A percentile compares a stretch with the other conserved stretches of the same genome.
These are phyloP conservation scores for Pachycephus smyrnensis DNA, from an alignment of 2,888 invertebrate species.

Conservation along the genomic window DNA sequence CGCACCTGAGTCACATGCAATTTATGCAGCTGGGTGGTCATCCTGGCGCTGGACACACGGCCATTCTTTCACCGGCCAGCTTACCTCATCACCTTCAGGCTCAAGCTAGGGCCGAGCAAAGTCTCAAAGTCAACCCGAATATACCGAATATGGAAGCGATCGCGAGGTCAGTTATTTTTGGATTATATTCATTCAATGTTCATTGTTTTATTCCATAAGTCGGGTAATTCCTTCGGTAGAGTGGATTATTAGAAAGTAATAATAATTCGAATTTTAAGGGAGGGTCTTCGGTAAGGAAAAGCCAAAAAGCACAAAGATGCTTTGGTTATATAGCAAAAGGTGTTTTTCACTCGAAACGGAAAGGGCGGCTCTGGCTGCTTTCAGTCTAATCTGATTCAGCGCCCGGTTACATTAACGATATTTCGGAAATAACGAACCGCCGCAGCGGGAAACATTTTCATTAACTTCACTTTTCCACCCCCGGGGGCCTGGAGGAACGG, in stretches of 20 bases:
- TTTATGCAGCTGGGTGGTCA: constrained; percentile 91
- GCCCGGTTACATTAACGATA: constrained; percentile 30
- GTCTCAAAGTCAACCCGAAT: constrained; percentile 82
- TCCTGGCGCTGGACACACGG: constrained; percentile 77
- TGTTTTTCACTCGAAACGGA: constrained; percentile 19
- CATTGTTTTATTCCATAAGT: neutral
- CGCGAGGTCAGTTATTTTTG: constrained; percentile 76
- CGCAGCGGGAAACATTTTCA: constrained; percentile 60
- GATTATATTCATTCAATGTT: neutral
- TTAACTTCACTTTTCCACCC: constrained; percentile 44
- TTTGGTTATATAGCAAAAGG: neutral
- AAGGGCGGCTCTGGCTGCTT: constrained; percentile 1
- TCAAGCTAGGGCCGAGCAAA: constrained; percentile 82
- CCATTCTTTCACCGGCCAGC: constrained; percentile 90
- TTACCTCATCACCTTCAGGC: constrained; percentile 79
- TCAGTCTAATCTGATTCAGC: constrained; percentile 30
- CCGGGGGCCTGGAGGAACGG: neutral
- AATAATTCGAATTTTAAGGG: neutral
- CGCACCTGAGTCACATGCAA: constrained; percentile 92
- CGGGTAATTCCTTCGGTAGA: neutral
- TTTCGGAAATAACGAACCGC: constrained; percentile 47
- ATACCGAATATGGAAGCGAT: constrained; percentile 92
- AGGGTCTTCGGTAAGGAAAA: constrained; percentile 12
- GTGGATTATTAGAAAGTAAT: neutral
- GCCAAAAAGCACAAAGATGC: neutral